Base-by-base conservation (phyloP, 1,140 invertebrate species). In the Cydia amplana region DNA sequence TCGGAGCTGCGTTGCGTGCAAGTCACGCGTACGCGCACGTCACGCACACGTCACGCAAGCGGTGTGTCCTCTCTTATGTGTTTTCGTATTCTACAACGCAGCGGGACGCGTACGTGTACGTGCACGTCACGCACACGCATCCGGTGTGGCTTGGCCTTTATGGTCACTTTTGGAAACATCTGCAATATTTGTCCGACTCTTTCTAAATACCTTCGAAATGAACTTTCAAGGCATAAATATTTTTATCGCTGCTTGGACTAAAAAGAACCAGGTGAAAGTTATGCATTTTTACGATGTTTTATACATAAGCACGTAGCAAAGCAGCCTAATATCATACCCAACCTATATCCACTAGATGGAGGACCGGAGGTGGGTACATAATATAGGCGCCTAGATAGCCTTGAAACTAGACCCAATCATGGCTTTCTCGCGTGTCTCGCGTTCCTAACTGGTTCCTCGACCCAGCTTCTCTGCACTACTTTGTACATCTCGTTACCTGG, bases 401-500 rank as follows among this genome's bases (percentile, higher is more conserved):
- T 60, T 60, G 55, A 23, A 60, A 60, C 55, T 23, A 60, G 55
- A 60, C 55, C 55, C n/a, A 51, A 51, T 51, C 9, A 23, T 23
- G 55, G 55, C 55, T 60, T 60, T 60, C 55, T 60, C 55, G 55
- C 55, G 55, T 20, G 51, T 60, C 55, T 60, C 55, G 51, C 51
- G 6, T 55, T 55, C 51, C 51, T 18, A 60, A 60, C 55, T 60
- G 55, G 55, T 60, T 60, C 18, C 55, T 60, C 55, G 55, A 60
- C 55, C 55, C 55, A 60, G 55, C 55, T 60, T 60, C 55, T 60
- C 18, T 60, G 55, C 55, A 60, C 55, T 60, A 60, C 55, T 60
- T 60, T 60, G 55, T 23, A 60, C 55, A 60, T 49, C 14, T 49
- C 16, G 46, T 49, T n/a, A 40, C 36, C 36, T 49, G 51, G 51